Evolutionary conservation across 2,888 invertebrate genomes (phyloP), one percentile per base, ranked within the genome.

Genomic region (Ferdinandea cuprea): DNA sequence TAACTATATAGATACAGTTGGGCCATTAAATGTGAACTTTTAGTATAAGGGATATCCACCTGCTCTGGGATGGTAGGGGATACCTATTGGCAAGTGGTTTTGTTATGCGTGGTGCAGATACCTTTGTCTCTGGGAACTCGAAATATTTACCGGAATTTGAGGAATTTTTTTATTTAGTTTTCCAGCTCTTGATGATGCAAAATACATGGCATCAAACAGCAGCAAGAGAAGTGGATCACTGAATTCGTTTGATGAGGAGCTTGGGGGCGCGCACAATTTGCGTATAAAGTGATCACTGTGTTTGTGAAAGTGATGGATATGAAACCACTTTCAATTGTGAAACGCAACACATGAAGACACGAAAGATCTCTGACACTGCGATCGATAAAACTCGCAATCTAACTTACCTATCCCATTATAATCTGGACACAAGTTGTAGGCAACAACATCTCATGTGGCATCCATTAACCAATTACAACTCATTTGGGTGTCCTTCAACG

Each of bases 401-500:
- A 35, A 32, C 66, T 59, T 59, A 37, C 1, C 7, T 25, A 48
- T 32, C 40, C 50, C 50, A 54, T 46, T 30, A 21, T 4, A 37
- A 28, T n/a, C 28, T 59, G 13, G 13, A 69, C n/a, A 17, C 69
- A 48, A 69, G 25, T 56, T 63, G 21, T 15, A 11, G n/a, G n/a
- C n/a, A n/a, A n/a, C n/a, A 63, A 61, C 32, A 58, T 56, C 40
- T 44, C 46, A n/a, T 30, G 50, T n/a, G 35, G 30, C 56, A 63
- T 46, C 48, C 63, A 63, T 71, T 71, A 56, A 71, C 56, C 77
- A 77, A 77, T 77, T 77, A 77, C 44, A 59, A 44, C 65, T 66
- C 72, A 83, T 73, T 83, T 66, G 63, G 56, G 58, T 73, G 72
- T 58, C 83, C 78, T 83, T 78, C 61, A 73, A 61, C 71, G 65